These are phyloP conservation scores for Urocitellus parryii DNA, from an alignment of 2,113 vertebrate species.

Conservation along the genomic window DNA sequence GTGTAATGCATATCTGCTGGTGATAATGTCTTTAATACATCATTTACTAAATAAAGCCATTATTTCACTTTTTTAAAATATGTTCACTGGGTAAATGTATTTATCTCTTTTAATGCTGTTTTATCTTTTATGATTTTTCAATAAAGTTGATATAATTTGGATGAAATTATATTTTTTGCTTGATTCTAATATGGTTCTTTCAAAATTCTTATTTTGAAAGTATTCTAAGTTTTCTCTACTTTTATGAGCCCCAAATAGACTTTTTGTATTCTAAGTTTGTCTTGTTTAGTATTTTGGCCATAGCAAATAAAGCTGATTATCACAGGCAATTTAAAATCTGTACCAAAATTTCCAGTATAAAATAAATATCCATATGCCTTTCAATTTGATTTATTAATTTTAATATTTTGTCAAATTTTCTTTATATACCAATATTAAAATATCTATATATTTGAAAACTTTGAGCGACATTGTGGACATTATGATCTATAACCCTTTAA, in stretches of 20 bases:
- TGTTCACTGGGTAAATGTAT: not conserved
- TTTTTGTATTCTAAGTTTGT: too few species aligned
- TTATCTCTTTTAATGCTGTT: not conserved
- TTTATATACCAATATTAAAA: not conserved
- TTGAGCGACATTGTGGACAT: not conserved
- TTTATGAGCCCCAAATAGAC: too few species aligned
- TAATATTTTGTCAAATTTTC: not conserved
- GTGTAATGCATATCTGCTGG: not conserved
- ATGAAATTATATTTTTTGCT: not conserved
- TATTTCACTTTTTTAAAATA: not conserved
- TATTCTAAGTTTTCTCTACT: not conserved
- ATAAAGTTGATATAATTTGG: not conserved
- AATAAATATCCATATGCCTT: not conserved
- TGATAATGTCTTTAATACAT: not conserved
- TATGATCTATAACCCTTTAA: not conserved
- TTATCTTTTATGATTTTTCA: not conserved
- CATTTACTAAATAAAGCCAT: not conserved
- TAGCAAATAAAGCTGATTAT: too few species aligned
- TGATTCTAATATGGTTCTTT: not conserved
- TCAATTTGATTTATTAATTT: not conserved
- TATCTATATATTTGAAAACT: not conserved
- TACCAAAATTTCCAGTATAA: not conserved
- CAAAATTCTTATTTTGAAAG: not conserved
- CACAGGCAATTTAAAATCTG: not conserved
- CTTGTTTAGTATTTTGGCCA: too few species aligned